Evolutionary conservation across 1,140 invertebrate genomes (phyloP).

Genomic region (Adoxophyes honmai): DNA sequence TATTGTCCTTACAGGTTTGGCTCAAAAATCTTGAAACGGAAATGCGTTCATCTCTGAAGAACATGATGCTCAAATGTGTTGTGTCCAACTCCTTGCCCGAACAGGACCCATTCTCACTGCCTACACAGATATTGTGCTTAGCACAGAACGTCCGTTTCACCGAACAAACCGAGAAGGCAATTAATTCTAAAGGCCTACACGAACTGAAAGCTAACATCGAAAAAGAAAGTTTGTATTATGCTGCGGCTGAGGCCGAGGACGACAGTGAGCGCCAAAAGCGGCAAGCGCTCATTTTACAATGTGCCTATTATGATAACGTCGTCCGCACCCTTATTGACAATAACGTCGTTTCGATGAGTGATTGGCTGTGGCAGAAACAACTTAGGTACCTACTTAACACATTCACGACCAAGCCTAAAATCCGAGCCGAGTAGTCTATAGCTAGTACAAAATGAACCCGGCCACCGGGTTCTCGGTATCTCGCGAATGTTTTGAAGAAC

Average conservation of each 20-base stretch:
- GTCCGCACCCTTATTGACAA: slow-evolving; percentile 86
- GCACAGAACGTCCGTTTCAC: slow-evolving; percentile 88
- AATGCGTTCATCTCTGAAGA: slow-evolving; percentile 88
- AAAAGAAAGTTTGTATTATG: slow-evolving; percentile 61
- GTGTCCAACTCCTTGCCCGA: slow-evolving; percentile 69
- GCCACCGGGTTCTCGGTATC: too few relatives aligned
- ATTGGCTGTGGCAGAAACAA: slow-evolving; percentile 98
- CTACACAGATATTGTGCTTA: slow-evolving; percentile 90
- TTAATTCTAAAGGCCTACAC: slow-evolving; percentile 81
- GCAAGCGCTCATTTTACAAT: slow-evolving; percentile 91
- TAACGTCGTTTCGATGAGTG: slow-evolving; percentile 80
- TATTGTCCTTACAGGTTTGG: slow-evolving; percentile 83
- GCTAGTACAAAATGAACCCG: too few relatives aligned
- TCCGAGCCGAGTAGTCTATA: too few relatives aligned
- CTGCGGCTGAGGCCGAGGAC: slow-evolving; percentile 55
- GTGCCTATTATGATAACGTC: slow-evolving; percentile 93
- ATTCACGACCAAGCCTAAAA: too few relatives aligned
- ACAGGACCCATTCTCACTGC: slow-evolving; percentile 87
- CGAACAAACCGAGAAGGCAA: slow-evolving; percentile 88
- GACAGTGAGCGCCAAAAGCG: slow-evolving; percentile 81
- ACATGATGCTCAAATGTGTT: slow-evolving; percentile 84
- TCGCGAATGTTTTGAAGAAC: too few relatives aligned
- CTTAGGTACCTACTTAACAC: slow-evolving; percentile 82
- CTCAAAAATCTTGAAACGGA: slow-evolving; percentile 87
- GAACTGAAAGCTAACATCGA: slow-evolving; percentile 56